Evolutionary conservation across 2,888 invertebrate species (phyloP).

Genomic region (Chaitophorus viminalis): DNA sequence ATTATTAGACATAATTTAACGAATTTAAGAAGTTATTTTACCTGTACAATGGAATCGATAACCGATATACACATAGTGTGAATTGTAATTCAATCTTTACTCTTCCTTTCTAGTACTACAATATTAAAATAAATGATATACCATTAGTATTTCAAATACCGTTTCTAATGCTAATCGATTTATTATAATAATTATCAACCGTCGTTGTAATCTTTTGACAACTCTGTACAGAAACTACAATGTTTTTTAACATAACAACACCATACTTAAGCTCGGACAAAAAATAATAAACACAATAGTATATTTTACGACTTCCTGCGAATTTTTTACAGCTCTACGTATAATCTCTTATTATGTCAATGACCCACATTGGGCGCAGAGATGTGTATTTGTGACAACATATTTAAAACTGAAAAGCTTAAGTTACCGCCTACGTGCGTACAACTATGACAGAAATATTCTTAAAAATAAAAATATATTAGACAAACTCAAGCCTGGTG

Average conservation of each 20-base stretch:
- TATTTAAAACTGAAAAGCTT: background rate
- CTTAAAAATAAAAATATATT: too few relatives aligned
- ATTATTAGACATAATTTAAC: too few relatives aligned
- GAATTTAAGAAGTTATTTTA: too few relatives aligned
- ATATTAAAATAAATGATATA: too few relatives aligned
- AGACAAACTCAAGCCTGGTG: background rate
- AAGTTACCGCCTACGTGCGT: background rate
- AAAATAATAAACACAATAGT: background rate
- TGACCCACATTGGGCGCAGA: background rate
- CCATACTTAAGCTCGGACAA: conserved; percentile 6
- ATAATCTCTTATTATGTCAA: background rate
- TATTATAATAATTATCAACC: too few relatives aligned
- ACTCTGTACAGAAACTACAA: background rate
- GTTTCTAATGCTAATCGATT: too few relatives aligned
- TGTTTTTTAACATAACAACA: background rate
- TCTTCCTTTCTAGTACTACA: too few relatives aligned
- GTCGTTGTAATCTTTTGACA: too few relatives aligned
- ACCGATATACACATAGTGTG: too few relatives aligned
- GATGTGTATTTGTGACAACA: background rate
- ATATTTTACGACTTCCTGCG: conserved; percentile 2
- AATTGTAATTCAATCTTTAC: too few relatives aligned
- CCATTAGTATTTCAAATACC: too few relatives aligned
- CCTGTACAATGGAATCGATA: too few relatives aligned
- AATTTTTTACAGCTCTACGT: background rate
- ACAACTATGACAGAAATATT: conserved; percentile 3